Percentiles rank a stretch among this genome's conserved stretches.
Evolutionary conservation across 2,113 vertebrate species (phyloP).

Genomic region (Leucopternis melanops): DNA sequence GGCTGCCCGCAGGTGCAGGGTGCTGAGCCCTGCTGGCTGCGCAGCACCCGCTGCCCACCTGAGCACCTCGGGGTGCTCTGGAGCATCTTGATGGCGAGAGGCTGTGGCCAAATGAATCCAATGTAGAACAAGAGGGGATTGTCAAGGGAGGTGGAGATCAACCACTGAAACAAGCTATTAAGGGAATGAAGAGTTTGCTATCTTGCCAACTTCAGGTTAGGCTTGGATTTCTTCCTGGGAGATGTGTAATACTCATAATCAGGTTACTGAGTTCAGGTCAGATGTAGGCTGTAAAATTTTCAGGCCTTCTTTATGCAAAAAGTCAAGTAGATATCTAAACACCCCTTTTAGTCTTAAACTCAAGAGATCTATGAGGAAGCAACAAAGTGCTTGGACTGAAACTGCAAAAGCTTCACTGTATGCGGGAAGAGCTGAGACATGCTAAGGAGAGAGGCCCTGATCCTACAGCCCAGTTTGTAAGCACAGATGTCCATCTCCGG

Average conservation of each 20-base stretch:
- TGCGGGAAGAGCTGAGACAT: background rate
- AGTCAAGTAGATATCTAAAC: background rate
- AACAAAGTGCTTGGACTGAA: background rate
- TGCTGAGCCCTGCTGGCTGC: background rate
- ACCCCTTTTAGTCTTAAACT: background rate
- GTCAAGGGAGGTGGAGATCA: background rate
- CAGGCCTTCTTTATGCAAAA: background rate
- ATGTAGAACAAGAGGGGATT: background rate
- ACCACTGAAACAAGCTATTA: background rate
- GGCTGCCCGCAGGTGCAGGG: accelerated
- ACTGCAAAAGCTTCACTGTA: background rate
- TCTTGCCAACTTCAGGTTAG: background rate
- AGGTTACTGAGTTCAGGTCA: background rate
- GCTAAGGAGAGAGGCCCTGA: background rate
- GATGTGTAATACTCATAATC: background rate
- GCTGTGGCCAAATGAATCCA: background rate
- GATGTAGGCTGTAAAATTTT: background rate
- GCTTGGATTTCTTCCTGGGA: background rate
- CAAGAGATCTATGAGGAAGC: background rate
- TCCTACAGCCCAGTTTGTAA: background rate
- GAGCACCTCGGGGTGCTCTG: background rate
- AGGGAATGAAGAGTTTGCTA: background rate
- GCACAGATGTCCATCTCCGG: accelerated
- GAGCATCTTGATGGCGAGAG: background rate
- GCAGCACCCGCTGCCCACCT: background rate